These are phyloP conservation scores for Pristionchus mayeri DNA, from an alignment of 2,888 invertebrate species.

Conservation along the genomic window DNA sequence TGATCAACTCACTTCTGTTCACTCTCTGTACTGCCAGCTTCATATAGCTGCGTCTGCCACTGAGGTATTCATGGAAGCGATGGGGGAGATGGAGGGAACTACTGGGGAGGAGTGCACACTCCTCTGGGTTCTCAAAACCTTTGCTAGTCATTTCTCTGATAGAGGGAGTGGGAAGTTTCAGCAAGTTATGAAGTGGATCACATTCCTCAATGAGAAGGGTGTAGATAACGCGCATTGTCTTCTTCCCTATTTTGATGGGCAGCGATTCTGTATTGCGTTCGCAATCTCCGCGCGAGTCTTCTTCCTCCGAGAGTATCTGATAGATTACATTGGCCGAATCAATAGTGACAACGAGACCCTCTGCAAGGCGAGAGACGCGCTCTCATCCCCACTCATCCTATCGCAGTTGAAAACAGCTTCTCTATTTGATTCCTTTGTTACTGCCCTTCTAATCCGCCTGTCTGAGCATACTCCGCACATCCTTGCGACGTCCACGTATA, in stretches of 20 bases:
- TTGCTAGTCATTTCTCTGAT: background rate
- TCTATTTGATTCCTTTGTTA: background rate
- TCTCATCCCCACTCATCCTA: background rate
- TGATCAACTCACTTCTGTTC: background rate
- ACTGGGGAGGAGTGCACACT: background rate
- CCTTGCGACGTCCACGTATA: background rate
- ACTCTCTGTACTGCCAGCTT: background rate
- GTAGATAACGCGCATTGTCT: background rate
- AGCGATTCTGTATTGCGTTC: background rate
- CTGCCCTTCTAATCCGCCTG: background rate
- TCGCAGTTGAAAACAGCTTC: background rate
- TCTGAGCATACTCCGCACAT: background rate
- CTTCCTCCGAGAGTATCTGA: background rate
- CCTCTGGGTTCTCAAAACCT: background rate
- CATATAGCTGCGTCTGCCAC: background rate
- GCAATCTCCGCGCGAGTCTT: background rate
- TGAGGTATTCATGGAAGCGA: background rate
- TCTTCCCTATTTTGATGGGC: conserved; percentile 11
- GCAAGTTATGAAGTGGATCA: background rate
- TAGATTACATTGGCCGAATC: background rate
- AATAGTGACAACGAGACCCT: background rate
- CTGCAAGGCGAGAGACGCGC: background rate
- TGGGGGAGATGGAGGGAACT: background rate
- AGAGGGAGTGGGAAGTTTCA: background rate
- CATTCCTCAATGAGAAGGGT: background rate